A percentile compares a stretch with the other conserved stretches of the same genome.
Evolutionary conservation across 2,797 vertebrate genomes (phyloP).

Genomic region (Mormyrus proboscirostris): DNA sequence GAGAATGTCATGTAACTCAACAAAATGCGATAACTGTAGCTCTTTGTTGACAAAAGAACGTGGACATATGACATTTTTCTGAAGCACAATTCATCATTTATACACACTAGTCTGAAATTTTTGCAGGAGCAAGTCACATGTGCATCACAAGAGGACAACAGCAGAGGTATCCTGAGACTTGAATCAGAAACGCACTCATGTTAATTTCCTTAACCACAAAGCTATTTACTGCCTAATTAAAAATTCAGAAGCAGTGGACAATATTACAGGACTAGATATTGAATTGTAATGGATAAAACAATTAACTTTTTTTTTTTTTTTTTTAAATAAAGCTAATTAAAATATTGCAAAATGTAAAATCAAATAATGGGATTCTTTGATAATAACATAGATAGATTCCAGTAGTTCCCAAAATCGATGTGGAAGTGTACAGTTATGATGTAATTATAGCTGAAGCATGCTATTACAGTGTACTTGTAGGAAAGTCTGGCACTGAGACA

Average conservation of each 20-base stretch:
- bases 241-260: neutral
- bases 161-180: neutral
- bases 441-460: neutral
- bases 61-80: neutral
- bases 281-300: neutral
- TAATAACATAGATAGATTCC: neutral
- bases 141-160: neutral
- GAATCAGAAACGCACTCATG: neutral
- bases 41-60: neutral
- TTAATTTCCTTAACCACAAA: neutral
- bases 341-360: neutral
- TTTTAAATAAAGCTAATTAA: neutral
- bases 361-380: neutral
- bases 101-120: neutral
- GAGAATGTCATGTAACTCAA: neutral
- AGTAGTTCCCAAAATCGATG: neutral
- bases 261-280: neutral
- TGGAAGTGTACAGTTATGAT: neutral
- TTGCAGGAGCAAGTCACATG: neutral
- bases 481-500: neutral
- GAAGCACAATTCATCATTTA: neutral
- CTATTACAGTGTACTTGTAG: neutral
- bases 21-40: neutral
- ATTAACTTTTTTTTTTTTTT: neutral
- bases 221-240: constrained; percentile 2